phyloP scores from a whole-genome alignment of 2,113 vertebrate genomes.

The Plotosus lineatus region DNA sequence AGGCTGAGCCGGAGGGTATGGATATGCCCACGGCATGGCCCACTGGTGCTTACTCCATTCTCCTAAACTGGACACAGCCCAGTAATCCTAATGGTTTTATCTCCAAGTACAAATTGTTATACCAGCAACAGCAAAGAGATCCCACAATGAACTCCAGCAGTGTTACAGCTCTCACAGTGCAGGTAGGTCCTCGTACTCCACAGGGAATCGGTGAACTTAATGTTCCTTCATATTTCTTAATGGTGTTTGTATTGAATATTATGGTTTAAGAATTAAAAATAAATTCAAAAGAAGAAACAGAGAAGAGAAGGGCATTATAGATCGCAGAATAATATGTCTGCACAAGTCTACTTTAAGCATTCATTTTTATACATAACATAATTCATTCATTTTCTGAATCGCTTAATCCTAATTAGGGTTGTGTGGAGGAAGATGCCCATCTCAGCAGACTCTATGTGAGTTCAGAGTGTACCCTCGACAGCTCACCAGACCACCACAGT shows the following conservation, averaged over 20 bases:
- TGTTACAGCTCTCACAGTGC: slow-evolving; percentile 78
- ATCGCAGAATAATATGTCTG: background rate
- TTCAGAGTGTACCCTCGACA: no score
- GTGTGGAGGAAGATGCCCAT: no score
- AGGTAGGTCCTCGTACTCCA: slow-evolving; percentile 71
- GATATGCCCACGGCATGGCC: slow-evolving; percentile 70
- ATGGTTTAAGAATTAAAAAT: background rate
- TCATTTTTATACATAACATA: no score
- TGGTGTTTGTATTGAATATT: background rate
- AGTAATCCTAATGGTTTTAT: slow-evolving; percentile 80
- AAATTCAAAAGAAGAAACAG: background rate
- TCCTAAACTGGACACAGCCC: slow-evolving; percentile 82
- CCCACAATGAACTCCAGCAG: slow-evolving; percentile 67
- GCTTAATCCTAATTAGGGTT: no score
- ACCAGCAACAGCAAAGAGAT: slow-evolving; percentile 74
- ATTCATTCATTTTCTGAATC: no score
- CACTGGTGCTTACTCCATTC: slow-evolving; percentile 78
- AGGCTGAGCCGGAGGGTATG: slow-evolving; percentile 78
- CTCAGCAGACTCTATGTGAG: no score
- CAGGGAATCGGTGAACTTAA: background rate
- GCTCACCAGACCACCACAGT: no score
- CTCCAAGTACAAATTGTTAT: slow-evolving; percentile 78
- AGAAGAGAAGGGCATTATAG: background rate
- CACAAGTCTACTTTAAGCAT: background rate
- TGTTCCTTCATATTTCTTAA: background rate